Percentiles rank a stretch among this genome's conserved stretches.
phyloP scores from a whole-genome alignment of 1,140 invertebrate species.

The Procambarus virginalis region DNA sequence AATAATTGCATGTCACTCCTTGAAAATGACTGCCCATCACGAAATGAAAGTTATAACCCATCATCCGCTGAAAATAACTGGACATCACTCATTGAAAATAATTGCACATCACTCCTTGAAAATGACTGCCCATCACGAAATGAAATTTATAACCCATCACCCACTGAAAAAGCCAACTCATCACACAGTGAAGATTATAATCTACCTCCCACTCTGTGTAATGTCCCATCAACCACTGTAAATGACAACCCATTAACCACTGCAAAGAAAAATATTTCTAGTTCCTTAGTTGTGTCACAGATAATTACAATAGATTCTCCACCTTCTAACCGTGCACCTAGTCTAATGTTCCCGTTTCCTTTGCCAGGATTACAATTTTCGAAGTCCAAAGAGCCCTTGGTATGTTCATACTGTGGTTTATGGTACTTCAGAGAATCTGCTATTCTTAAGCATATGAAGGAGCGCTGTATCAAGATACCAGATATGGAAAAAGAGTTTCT shows the following conservation, averaged over 20 bases:
- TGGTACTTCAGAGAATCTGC: constrained; percentile 54
- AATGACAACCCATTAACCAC: no score
- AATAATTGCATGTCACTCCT: no score
- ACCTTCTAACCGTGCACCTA: not conserved
- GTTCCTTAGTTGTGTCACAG: not conserved
- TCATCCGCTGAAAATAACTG: no score
- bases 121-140: no score
- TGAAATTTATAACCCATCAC: not conserved
- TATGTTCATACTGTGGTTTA: constrained; percentile 53
- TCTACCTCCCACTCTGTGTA: no score
- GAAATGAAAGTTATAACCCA: no score
- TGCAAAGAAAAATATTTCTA: not conserved
- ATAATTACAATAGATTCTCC: not conserved
- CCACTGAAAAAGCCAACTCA: not conserved
- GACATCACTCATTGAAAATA: no score
- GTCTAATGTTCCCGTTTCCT: not conserved
- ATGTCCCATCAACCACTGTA: no score
- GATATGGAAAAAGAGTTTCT: constrained; percentile 36
- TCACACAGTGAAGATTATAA: not conserved
- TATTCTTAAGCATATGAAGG: constrained; percentile 59
- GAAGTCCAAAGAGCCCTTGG: constrained; percentile 46
- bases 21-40: no score
- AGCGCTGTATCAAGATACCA: constrained; percentile 46
- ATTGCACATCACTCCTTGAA: no score
- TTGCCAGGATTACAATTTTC: not conserved